Base-by-base conservation (phyloP, 2,888 invertebrate genomes). In the Drosophila mayaguana region DNA sequence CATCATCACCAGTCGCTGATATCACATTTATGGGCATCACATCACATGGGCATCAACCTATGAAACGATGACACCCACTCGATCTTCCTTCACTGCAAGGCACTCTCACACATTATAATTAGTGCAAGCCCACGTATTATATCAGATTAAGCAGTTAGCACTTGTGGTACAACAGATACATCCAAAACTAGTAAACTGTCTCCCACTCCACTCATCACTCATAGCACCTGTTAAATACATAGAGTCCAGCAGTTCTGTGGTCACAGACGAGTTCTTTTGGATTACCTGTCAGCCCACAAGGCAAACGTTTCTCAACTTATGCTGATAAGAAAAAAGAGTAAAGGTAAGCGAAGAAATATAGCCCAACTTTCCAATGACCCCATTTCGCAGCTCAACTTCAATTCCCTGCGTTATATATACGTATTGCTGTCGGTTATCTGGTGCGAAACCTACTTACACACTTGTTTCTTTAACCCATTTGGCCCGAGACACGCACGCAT, bases 331-430 rank as follows among this genome's bases (percentile, higher is more conserved):
- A 25, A 53, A 38, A 53, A 25, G 16, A 54, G 22, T 48, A 28
- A 48, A 48, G 48, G n/a, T 32, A 50, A 50, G 18, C 18, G 40
- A 40, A 36, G 51, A 60, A 64, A 70, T 69, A 65, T 63, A 67
- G 50, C 53, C 66, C 72, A 81, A 83, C 83, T 83, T 83, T 83
- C 81, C 76, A 83, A 83, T 86, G 84, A 86, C 83, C 83, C 70
- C 79, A 72, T 70, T 86, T 63, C n/a, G 28, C 50, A 62, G 61
- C 62, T 46, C 62, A 54, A 69, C 74, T 69, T 63, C 40, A 63
- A 72, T 60, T 72, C 54, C 56, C 63, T 57, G 40, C 55, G 9
- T 16, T 36, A 36, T 20, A 51, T 51, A 43, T 46, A n/a, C 25
- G 50, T 32, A 25, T 51, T 53, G 43, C 55, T 53, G 42, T 54